Evolutionary conservation across 1,140 invertebrate species (phyloP), one percentile per base, ranked within the genome.

Genomic region (Bombus huntii): DNA sequence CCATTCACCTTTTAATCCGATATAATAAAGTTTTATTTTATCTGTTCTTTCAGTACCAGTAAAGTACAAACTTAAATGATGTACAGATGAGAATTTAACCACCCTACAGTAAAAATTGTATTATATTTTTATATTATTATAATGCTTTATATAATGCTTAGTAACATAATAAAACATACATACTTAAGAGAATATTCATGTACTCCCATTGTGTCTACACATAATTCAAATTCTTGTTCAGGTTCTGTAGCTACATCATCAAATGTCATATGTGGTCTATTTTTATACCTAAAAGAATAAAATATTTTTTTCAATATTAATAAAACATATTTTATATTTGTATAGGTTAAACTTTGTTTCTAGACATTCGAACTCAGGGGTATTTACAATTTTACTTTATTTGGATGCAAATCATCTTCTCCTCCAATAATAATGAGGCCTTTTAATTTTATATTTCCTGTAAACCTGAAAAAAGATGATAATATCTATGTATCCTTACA

Each of bases 1-100:
- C 95, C 97, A 99, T 95, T 99, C 98, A 13, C 98, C 99, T 93
- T 97, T 97, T n/a, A 99, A 95, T 25, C 99, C 99, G 93, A 99
- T 99, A 93, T 99, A 99, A 93, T 98, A 98, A 82, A 99, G 97
- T 92, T 96, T 97, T 3, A 98, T 98, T 78, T 95, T 97, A 68
- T 99, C 98, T 44, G 96, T 96, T 62, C 98, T 98, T 95, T 97
- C 98, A 95, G 98, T 99, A 39, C 95, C 96, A 12, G 98, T 98
- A 94, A 99, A 98, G 94, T 99, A 97, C 90, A 99, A 96, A 15
- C 97, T 97, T 68, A 99, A 95, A 95, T 99, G 97, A 92, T 97
- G 96, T 2, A 99, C 97, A 31, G 97, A 97, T 37, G 98, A 98
- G 95, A 99, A 99, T 91, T 98, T 98, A 0, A 98, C 98, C 70